These are phyloP conservation scores for Drosophila meridionalis DNA, from an alignment of 2,888 invertebrate species.

Conservation along the genomic window DNA sequence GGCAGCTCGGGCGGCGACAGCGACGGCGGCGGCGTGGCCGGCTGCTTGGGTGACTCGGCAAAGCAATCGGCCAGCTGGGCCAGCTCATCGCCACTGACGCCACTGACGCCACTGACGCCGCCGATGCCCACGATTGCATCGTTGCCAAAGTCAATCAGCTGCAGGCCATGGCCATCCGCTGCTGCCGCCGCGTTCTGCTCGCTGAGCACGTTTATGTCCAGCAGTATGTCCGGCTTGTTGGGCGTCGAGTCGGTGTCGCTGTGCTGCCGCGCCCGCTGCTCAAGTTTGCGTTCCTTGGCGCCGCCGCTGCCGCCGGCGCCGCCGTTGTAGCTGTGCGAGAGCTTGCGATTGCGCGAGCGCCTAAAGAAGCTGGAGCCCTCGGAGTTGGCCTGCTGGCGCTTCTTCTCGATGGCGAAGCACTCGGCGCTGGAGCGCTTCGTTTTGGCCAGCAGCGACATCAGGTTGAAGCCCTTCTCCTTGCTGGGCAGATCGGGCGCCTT, in stretches of 20 bases:
- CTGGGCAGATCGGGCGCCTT: conserved; percentile 59
- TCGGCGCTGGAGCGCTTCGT: conserved; percentile 84
- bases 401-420: conserved; percentile 83
- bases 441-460: conserved; percentile 82
- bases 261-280: conserved; percentile 78
- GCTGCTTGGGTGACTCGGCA: conserved; percentile 74
- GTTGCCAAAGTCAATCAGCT: conserved; percentile 77
- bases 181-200: conserved; percentile 67
- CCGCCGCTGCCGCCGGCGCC: conserved; percentile 76
- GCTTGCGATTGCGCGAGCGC: conserved; percentile 83
- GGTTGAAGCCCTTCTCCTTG: conserved; percentile 83
- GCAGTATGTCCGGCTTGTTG: conserved; percentile 83
- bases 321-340: conserved; percentile 85
- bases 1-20: conserved; percentile 81
- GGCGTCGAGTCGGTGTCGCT: conserved; percentile 83
- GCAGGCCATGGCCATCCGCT: conserved; percentile 56
- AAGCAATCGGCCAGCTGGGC: conserved; percentile 76
- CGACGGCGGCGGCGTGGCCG: conserved; percentile 83
- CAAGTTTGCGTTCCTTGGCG: conserved; percentile 73
- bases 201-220: conserved; percentile 84
- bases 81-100: conserved; percentile 66
- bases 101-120: background rate
- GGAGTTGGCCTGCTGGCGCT: conserved; percentile 81
- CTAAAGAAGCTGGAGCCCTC: conserved; percentile 82
- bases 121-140: conserved; percentile 44